These are phyloP conservation scores for Cromileptes altivelis DNA, from an alignment of 2,113 vertebrate genomes.

Conservation along the genomic window DNA sequence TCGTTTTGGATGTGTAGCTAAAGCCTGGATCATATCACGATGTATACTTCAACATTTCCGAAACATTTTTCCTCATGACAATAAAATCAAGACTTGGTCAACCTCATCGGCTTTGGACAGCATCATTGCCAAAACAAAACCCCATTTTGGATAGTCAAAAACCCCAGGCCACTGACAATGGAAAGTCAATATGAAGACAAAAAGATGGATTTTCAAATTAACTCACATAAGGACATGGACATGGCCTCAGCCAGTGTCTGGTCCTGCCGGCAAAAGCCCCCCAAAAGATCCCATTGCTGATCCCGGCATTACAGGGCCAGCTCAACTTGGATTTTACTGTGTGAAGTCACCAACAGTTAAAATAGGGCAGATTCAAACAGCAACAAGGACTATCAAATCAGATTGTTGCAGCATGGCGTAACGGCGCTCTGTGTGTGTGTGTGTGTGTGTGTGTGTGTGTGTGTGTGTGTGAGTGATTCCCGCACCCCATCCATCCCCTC, in stretches of 20 bases:
- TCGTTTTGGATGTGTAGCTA: background rate
- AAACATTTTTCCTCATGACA: background rate
- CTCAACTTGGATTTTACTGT: slow-evolving; percentile 65
- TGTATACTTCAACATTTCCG: background rate
- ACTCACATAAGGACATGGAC: background rate
- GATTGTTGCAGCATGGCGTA: slow-evolving; percentile 78
- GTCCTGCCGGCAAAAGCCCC: slow-evolving; percentile 24
- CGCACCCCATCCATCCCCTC: slow-evolving; percentile 34
- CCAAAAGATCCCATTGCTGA: slow-evolving; percentile 51
- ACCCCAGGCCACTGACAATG: background rate
- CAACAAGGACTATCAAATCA: slow-evolving; percentile 77
- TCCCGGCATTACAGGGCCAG: slow-evolving; percentile 50
- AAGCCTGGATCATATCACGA: background rate
- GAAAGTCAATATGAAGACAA: background rate
- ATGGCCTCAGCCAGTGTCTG: slow-evolving; percentile 13
- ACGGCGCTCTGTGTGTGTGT: slow-evolving; percentile 26
- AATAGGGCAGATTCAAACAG: slow-evolving; percentile 76
- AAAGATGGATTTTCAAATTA: background rate
- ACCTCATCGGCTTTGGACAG: background rate
- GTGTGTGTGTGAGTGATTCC: slow-evolving; percentile 11
- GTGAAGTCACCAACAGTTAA: slow-evolving; percentile 77
- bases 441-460: slow-evolving; percentile 11
- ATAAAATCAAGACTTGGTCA: background rate
- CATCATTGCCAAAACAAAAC: background rate
- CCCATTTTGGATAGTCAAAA: background rate